Conservation (phyloP, 1,140 invertebrate genomes). For the Zaprionus tsacasi region DNA sequence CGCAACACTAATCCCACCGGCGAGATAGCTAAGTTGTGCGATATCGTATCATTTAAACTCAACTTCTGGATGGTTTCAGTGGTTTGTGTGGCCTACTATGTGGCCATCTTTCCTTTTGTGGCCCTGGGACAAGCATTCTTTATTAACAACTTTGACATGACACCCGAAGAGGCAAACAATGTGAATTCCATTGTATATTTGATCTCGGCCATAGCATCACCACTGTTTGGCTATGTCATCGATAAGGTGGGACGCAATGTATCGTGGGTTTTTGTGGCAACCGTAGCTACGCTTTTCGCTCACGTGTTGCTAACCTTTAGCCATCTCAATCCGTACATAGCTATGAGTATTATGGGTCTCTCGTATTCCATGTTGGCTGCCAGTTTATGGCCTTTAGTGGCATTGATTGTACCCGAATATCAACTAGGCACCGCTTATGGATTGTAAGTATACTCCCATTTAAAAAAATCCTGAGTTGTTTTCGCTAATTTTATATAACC, state of each 20-base stretch:
- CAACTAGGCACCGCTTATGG: slow-evolving; percentile 98
- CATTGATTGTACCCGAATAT: slow-evolving; percentile 95
- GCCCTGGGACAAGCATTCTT: slow-evolving; percentile 97
- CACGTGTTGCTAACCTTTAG: slow-evolving; percentile 95
- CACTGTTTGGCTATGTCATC: slow-evolving; percentile 95
- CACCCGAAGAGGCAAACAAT: slow-evolving; percentile 90
- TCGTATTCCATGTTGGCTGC: slow-evolving; percentile 97
- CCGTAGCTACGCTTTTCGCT: slow-evolving; percentile 90
- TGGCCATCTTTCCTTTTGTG: slow-evolving; percentile 99
- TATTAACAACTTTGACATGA: slow-evolving; percentile 91
- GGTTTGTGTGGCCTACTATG: slow-evolving; percentile 97
- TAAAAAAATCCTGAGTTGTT: background rate
- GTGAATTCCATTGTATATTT: slow-evolving; percentile 96
- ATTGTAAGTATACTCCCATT: slow-evolving; percentile 85
- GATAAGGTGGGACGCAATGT: slow-evolving; percentile 96
- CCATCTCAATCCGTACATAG: slow-evolving; percentile 92
- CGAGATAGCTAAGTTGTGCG: slow-evolving; percentile 91
- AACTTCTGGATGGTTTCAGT: slow-evolving; percentile 95
- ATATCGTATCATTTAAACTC: slow-evolving; percentile 93
- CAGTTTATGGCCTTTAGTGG: slow-evolving; percentile 97
- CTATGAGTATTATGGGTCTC: slow-evolving; percentile 95
- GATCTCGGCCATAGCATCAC: slow-evolving; percentile 95
- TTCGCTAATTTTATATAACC: background rate
- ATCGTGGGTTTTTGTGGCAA: slow-evolving; percentile 93
- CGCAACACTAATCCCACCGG: slow-evolving; percentile 86